These are phyloP conservation scores for Zonotrichia leucophrys DNA, from an alignment of 2,113 vertebrate species.

Conservation along the genomic window DNA sequence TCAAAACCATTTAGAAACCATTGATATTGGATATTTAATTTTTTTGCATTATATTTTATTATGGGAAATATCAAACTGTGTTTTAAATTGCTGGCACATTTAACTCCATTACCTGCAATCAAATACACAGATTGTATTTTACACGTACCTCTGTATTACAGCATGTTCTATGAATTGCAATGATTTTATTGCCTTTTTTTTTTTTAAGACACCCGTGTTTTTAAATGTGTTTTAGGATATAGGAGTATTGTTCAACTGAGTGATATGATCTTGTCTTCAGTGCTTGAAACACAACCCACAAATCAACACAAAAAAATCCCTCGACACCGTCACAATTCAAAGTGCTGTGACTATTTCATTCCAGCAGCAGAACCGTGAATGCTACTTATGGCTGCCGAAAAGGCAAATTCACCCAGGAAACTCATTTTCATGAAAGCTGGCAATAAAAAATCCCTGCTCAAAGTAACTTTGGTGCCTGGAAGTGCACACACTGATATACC, in stretches of 20 bases:
- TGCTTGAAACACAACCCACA: slow-evolving; percentile 25
- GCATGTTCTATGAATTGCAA: slow-evolving; percentile 77
- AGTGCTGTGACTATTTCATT: slow-evolving; percentile 21
- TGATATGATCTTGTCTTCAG: slow-evolving; percentile 48
- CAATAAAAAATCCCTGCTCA: background rate
- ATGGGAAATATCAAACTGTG: slow-evolving; percentile 93
- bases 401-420: slow-evolving; percentile 17
- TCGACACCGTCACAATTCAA: background rate
- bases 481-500: background rate
- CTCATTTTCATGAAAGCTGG: slow-evolving; percentile 11
- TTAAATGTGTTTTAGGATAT: slow-evolving; percentile 53
- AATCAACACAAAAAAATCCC: slow-evolving; percentile 35
- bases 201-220: slow-evolving; percentile 36
- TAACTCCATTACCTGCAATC: slow-evolving; percentile 98
- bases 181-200: slow-evolving; percentile 67
- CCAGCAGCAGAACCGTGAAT: slow-evolving; percentile 34
- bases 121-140: slow-evolving; percentile 90
- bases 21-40: slow-evolving; percentile 93
- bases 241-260: slow-evolving; percentile 57
- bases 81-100: slow-evolving; percentile 97
- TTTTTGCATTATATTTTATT: slow-evolving; percentile 89
- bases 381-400: slow-evolving; percentile 22
- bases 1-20: slow-evolving; percentile 93
- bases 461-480: slow-evolving; percentile 17
- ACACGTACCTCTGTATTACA: slow-evolving; percentile 86